phyloP scores from a whole-genome alignment of 1,140 invertebrate species.

The Drosophila nigromelanica region DNA sequence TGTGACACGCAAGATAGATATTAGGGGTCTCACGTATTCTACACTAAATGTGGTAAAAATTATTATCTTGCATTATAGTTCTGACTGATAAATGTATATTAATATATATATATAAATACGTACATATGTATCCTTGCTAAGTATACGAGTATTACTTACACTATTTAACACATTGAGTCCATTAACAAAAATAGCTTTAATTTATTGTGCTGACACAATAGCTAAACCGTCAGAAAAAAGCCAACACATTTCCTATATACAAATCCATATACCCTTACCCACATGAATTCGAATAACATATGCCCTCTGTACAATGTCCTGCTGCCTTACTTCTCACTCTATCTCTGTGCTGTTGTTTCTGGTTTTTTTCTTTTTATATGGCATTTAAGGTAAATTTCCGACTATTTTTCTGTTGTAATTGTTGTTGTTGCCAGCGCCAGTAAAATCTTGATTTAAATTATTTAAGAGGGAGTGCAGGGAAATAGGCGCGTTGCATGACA shows the following conservation, averaged over 20 bases:
- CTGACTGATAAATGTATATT: background rate
- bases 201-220: background rate
- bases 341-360: background rate
- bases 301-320: constrained; percentile 6
- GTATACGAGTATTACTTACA: background rate
- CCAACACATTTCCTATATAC: background rate
- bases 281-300: constrained; percentile 6
- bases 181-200: constrained; percentile 1
- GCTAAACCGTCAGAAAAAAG: background rate
- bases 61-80: background rate
- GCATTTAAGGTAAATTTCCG: constrained; percentile 57
- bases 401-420: constrained; percentile 38
- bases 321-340: background rate
- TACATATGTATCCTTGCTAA: background rate
- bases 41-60: background rate
- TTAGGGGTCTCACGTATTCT: no score
- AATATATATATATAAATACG: background rate
- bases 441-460: constrained; percentile 73
- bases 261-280: background rate
- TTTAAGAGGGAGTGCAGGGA: constrained; percentile 40
- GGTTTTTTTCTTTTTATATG: constrained; percentile 23
- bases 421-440: constrained; percentile 48
- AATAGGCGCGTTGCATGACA: constrained; percentile 60
- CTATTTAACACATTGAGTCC: background rate
- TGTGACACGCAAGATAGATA: no score